Conservation (phyloP, 2,888 invertebrate genomes). For the Prosapia bicincta region DNA sequence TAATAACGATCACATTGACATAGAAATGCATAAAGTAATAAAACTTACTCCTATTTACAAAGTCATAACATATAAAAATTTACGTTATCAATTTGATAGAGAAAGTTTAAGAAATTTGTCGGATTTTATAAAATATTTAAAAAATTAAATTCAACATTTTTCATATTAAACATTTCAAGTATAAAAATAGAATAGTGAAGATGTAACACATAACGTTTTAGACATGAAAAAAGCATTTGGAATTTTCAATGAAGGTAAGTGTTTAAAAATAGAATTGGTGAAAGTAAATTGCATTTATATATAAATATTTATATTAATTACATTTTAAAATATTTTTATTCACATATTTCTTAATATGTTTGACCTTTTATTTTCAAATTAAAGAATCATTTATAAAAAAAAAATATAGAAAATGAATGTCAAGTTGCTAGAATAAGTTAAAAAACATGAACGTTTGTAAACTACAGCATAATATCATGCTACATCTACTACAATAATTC, state of each 20-base stretch:
- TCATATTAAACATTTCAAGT: not conserved
- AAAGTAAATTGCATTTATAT: too few species aligned
- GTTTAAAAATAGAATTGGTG: not conserved
- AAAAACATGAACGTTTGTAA: too few species aligned
- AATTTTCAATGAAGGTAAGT: not conserved
- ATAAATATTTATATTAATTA: too few species aligned
- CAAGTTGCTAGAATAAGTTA: too few species aligned
- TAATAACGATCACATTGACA: not conserved
- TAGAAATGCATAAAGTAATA: not conserved
- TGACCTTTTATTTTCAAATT: too few species aligned
- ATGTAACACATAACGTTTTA: not conserved
- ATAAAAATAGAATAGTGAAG: not conserved
- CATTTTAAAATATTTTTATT: too few species aligned
- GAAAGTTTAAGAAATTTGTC: not conserved
- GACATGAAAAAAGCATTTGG: not conserved
- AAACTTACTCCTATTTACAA: not conserved
- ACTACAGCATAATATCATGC: too few species aligned
- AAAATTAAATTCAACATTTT: not conserved
- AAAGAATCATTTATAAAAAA: too few species aligned
- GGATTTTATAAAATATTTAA: not conserved
- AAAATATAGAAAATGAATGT: too few species aligned
- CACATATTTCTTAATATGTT: too few species aligned
- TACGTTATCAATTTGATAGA: not conserved
- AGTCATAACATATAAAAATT: not conserved
- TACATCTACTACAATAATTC: too few species aligned